These are phyloP conservation scores for Matsumurasca onukii DNA, from an alignment of 1,140 invertebrate genomes.

Conservation along the genomic window DNA sequence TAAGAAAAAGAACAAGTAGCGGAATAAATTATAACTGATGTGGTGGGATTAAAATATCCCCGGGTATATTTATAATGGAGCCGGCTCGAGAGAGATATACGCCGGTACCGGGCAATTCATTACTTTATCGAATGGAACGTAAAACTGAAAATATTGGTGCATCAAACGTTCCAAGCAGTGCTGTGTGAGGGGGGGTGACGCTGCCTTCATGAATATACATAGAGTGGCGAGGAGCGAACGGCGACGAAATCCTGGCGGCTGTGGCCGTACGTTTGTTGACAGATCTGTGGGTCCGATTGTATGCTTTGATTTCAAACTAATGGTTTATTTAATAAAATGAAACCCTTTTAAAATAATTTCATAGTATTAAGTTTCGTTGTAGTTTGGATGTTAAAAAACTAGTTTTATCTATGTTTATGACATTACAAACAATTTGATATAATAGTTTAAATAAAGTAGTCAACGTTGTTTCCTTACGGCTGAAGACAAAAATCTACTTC, in stretches of 20 bases:
- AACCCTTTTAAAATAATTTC: too few species aligned
- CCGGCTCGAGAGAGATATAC: not conserved
- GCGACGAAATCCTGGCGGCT: constrained; percentile 17
- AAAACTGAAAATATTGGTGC: constrained; percentile 25
- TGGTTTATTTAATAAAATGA: constrained; percentile 26
- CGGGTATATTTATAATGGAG: constrained; percentile 22
- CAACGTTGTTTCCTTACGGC: too few species aligned
- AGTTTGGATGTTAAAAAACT: not conserved
- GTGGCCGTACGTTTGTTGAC: constrained; percentile 4
- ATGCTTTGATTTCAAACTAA: not conserved
- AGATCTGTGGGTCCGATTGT: not conserved
- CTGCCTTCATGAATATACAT: constrained; percentile 29
- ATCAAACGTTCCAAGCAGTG: not conserved
- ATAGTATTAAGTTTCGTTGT: not conserved
- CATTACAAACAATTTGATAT: too few species aligned
- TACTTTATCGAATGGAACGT: constrained; percentile 15
- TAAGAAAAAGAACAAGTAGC: constrained; percentile 23
- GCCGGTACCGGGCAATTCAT: not conserved
- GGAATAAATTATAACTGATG: constrained; percentile 21
- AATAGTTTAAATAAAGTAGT: too few species aligned
- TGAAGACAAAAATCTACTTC: too few species aligned
- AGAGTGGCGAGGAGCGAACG: constrained; percentile 4
- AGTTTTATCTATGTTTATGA: not conserved
- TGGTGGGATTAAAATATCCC: constrained; percentile 19
- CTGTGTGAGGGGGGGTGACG: not conserved